Base-by-base conservation (phyloP, 2,888 invertebrate genomes). In the Loripinus fragilis region DNA sequence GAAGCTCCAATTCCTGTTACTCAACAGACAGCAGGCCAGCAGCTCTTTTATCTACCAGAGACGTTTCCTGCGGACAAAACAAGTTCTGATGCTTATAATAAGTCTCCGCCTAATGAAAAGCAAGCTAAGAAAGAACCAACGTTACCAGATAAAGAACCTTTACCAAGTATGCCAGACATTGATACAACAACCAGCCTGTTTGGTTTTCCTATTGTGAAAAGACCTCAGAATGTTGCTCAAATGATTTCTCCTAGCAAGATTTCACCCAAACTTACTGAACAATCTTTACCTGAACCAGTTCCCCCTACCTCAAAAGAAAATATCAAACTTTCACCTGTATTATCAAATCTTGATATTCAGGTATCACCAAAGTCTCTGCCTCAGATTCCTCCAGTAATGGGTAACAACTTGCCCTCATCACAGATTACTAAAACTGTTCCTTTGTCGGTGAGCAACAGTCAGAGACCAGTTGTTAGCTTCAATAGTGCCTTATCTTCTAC, bases 131-230 rank as follows among this genome's bases (percentile, higher is more conserved):
- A 42, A 23, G 67, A 42, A 38, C 60, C 33, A 30, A 35, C 3
- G 15, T 70, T 72, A 50, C 3, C 48, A 25, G 25, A 72, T 28
- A 52, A 52, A 25, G 73, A 60, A 50, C 5, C 41, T 23, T 66
- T 76, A 23, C 80, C 71, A 17, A 81, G 74, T 64, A 81, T 83
- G 76, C 80, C 83, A 35, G 83, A 83, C 15, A 78, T 81, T 28
- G 81, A 81, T 60, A 83, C 83, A 20, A 83, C 78, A 35, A 83
- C 83, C 17, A 83, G 83, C 71, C 45, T 83, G 25, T 83, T 83
- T 81, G 83, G 83, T 3, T 81, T 74, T 60, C 80, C 78, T 35
- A 76, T 83, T 33, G 78, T 78, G 30, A 78, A 76, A 67, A 83
- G 80, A 52, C 48, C 67, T 25, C 73, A 45, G 35, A 74, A 68